Evolutionary conservation across 53 echinoderm and acorn worm species (phyloP), one percentile per base, ranked within the genome.

Genomic region (Luidia sarsii): DNA sequence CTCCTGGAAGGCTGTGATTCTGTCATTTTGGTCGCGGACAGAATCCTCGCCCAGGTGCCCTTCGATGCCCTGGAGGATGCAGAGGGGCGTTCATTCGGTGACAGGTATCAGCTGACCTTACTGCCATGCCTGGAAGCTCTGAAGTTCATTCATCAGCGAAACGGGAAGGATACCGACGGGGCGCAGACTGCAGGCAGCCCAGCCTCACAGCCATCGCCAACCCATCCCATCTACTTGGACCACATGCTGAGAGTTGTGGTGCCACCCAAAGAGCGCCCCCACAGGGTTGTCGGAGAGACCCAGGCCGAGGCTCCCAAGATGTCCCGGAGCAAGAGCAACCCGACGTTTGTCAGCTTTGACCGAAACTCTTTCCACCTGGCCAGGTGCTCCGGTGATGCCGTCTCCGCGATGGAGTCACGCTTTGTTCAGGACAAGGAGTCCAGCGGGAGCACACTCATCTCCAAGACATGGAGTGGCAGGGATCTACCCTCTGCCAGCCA

Each of bases 191-290:
- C 52, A 68, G 64, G 51, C 21, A 39, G 9, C 22, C 30, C 80
- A 4, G 25, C n/a, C 25, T 57, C 85, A 3, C 22, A 72, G 14
- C 38, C 38, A 56, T 72, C 72, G 56, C 72, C 72, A 39, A 56
- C 72, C 4, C 72, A 34, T 35, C 93, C 93, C 27, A 70, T 96
- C 38, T 93, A 93, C 73, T 79, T 96, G 28, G 97, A 96, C 61
- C 79, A 90, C 80, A 69, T 88, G 68, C 68, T 83, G 4, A 90
- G 97, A 25, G 97, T 96, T 8, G 89, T 91, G 29, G 65, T 96
- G 24, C 93, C 90, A 5, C 93, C 83, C 2, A 57, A 75, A n/a
- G 83, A 79, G 25, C 48, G 61, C n/a, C 97, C 93, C 29, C 93
- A 90, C 70, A 72, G 49, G 22, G 75, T 87, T 31, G 41, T 93